Base-by-base conservation (phyloP, 2,113 vertebrate species). In the Sialia sialis region DNA sequence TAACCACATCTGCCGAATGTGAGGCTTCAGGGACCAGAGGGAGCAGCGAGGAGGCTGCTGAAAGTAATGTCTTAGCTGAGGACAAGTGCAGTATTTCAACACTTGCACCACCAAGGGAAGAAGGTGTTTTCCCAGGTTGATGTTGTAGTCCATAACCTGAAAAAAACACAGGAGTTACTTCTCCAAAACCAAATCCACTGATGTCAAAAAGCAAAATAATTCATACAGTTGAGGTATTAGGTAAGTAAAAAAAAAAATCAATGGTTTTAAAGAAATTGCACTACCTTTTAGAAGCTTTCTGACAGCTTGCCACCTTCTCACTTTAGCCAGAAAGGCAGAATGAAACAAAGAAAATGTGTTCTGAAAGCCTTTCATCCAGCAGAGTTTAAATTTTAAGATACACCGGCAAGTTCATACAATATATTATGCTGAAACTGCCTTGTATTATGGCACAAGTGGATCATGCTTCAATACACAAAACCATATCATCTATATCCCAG, bases 71-170 rank as follows among this genome's bases (percentile, higher is more conserved):
- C 99, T 98, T 11, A 99, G 98, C 97, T 99, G 99, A 69, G 99
- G 99, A 96, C 99, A 99, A 14, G 98, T 98, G 96, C 99, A 99
- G 70, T 99, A 99, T 97, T 99, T 99, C 94, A 99, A 97, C 89
- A 99, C 99, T 96, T 99, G 99, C 60, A 99, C 99, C 98, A 99
- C 99, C 95, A 99, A 98, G 59, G 99, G 99, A 84, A 99, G 98
- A 95, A 99, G 98, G 96, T 99, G 99, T 97, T 99, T 99, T 62
- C 99, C 99, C 91, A 99, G 95, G 92, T 98, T 96, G 62, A 99
- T 99, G 92, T 99, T 99, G 96, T 99, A 99, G 97, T 99, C 99
- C 98, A 99, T 99, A 69, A 99, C 99, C 99, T 99, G 96, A 84
- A 97, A 97, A 25, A 78, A 96, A 52, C 29, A 93, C 36, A 73